A percentile compares a stretch with the other conserved stretches of the same genome.
phyloP scores from a whole-genome alignment of 2,797 vertebrate species.

The Lacerta bilineata region DNA sequence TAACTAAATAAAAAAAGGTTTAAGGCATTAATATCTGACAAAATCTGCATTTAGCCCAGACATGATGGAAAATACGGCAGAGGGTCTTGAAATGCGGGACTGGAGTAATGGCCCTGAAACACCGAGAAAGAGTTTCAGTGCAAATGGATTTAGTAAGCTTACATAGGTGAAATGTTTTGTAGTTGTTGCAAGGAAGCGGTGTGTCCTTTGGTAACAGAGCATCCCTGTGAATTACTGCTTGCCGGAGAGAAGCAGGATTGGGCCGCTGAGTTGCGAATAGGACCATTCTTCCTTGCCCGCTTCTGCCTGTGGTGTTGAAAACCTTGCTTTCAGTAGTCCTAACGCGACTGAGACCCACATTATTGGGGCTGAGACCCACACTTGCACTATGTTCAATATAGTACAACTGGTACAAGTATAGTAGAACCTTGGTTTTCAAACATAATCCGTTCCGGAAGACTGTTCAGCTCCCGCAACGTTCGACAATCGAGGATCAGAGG shows the following conservation, averaged over 20 bases:
- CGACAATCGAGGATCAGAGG: no score
- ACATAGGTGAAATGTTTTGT: background rate
- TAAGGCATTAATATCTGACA: slow-evolving; percentile 25
- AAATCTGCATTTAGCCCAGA: slow-evolving; percentile 17
- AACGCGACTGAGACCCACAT: background rate
- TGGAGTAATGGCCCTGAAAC: background rate
- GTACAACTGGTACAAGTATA: no score
- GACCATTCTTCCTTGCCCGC: background rate
- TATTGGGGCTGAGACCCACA: background rate
- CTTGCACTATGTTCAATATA: no score
- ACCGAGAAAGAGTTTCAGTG: background rate
- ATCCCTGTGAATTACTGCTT: background rate
- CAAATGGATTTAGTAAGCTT: background rate
- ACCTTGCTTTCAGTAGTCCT: background rate
- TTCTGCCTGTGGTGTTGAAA: background rate
- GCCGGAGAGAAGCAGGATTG: background rate
- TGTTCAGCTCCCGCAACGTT: no score
- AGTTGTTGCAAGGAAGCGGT: background rate
- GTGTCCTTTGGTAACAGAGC: background rate
- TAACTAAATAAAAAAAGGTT: slow-evolving; percentile 35
- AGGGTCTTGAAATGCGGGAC: background rate
- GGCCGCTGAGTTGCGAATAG: background rate
- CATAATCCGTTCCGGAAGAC: no score
- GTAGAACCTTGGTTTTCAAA: no score
- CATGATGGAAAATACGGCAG: background rate